These are phyloP conservation scores for Spinus olivaceus DNA, from an alignment of 2,797 vertebrate genomes.

Conservation along the genomic window DNA sequence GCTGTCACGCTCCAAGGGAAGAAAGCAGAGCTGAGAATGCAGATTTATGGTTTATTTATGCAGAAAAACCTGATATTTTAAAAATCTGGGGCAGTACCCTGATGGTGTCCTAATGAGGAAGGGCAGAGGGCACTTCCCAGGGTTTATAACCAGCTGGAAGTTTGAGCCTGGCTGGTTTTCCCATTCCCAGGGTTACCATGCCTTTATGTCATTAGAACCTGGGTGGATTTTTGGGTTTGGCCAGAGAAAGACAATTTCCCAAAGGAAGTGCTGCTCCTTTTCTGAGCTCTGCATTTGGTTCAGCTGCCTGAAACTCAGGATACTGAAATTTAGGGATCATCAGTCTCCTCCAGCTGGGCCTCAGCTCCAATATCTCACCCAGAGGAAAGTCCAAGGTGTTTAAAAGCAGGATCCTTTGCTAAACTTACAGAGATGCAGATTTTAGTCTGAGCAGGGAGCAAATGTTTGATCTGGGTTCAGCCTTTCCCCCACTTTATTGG, in stretches of 20 bases:
- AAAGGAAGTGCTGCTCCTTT: background rate
- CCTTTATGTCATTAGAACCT: background rate
- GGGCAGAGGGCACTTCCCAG: background rate
- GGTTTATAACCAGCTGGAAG: background rate
- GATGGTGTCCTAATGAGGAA: background rate
- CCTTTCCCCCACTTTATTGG: background rate
- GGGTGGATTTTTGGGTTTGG: background rate
- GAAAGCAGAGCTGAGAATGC: background rate
- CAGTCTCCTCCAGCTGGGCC: background rate
- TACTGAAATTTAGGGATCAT: background rate
- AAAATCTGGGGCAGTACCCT: background rate
- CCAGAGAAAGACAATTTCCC: background rate
- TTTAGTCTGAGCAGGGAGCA: background rate
- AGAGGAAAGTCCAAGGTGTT: background rate
- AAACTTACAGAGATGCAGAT: background rate
- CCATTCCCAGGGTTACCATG: background rate
- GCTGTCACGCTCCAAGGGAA: background rate
- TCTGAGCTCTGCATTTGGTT: background rate
- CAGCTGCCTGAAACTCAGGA: background rate
- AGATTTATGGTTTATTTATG: background rate
- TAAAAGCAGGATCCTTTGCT: background rate
- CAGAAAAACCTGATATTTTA: background rate
- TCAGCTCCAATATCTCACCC: background rate
- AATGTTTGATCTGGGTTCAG: constrained; percentile 4
- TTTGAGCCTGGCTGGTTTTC: background rate